A percentile compares a stretch with the other conserved stretches of the same genome.
phyloP scores from a whole-genome alignment of 2,113 vertebrate species.

The Typhlomys cinereus region DNA sequence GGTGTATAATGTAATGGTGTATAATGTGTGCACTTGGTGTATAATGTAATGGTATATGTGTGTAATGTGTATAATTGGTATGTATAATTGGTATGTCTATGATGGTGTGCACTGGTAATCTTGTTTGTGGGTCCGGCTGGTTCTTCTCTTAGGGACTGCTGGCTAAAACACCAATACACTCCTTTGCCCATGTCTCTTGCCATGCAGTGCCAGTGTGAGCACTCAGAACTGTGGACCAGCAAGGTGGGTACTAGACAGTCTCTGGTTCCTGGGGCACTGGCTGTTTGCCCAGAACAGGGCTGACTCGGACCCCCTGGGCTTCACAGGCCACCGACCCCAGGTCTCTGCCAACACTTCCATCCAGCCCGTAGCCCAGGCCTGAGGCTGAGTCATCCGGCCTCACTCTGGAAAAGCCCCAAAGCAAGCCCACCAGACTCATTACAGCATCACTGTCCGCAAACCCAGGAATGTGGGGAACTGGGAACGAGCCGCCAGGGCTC shows the following conservation, averaged over 20 bases:
- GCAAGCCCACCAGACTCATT: not conserved
- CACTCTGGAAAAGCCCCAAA: not conserved
- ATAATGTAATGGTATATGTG: too few relatives aligned
- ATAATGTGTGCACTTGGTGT: too few relatives aligned
- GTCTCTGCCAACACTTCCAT: not conserved
- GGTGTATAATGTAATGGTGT: too few relatives aligned
- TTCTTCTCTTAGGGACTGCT: not conserved
- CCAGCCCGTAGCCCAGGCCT: not conserved
- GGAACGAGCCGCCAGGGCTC: not conserved
- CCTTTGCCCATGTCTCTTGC: not conserved
- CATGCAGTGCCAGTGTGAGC: not conserved
- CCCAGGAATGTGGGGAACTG: not conserved
- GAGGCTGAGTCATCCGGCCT: not conserved
- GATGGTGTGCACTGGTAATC: not conserved
- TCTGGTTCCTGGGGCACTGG: not conserved
- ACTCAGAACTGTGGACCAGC: not conserved
- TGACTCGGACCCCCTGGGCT: not conserved
- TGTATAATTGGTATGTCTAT: not conserved
- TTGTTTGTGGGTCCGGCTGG: not conserved
- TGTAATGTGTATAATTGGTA: too few relatives aligned
- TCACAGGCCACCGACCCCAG: not conserved
- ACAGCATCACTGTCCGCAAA: not conserved
- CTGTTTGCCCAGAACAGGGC: too few relatives aligned
- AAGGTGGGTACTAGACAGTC: not conserved
- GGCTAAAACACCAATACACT: not conserved